Base-by-base conservation (phyloP, 2,888 invertebrate genomes). In the Cylindroiulus punctatus region DNA sequence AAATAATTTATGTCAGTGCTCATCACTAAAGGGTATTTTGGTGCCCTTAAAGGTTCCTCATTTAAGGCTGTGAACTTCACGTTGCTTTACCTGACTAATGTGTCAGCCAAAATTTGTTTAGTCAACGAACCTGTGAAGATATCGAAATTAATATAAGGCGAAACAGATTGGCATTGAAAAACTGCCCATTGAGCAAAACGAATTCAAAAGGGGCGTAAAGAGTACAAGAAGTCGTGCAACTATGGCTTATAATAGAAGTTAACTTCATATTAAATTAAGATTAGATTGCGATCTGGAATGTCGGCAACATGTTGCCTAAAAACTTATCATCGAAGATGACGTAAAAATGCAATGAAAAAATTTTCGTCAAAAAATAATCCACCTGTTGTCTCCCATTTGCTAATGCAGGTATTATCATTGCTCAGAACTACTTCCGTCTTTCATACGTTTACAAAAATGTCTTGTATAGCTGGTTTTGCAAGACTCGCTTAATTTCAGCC, bases 71-170 rank as follows among this genome's bases (percentile, higher is more conserved):
- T 76, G 76, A 14, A 76, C 7, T 76, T 30, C 14, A 76, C 30
- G 76, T 76, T 26, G 26, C 30, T 30, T 76, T 10, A 26, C 76
- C 30, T 30, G 17, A 2, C 76, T n/a, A 52, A 19, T 52, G 14
- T 7, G 30, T 76, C 30, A 76, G 26, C 17, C 30, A 76, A 14
- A 7, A 76, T 76, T 30, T 76, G 22, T 57, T 30, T 76, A 44
- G 4, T 30, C 30, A 30, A 30, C 17, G 30, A 76, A 76, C 10
- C 8, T 17, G 2, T 14, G 17, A 76, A 14, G 26, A 30, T 26
- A 76, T 76, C 30, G 30, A 76, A 76, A 76, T 76, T 76, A 76
- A 76, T 76, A 30, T 76, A 76, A 76, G 76, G 76, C 76, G 26
- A 76, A 76, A 30, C 0, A 76, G 76, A 76, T 17, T 30, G 76